Percentiles rank a stretch among this genome's conserved stretches.
phyloP scores from a whole-genome alignment of 1,140 invertebrate genomes.

The Schlechtendalia chinensis region DNA sequence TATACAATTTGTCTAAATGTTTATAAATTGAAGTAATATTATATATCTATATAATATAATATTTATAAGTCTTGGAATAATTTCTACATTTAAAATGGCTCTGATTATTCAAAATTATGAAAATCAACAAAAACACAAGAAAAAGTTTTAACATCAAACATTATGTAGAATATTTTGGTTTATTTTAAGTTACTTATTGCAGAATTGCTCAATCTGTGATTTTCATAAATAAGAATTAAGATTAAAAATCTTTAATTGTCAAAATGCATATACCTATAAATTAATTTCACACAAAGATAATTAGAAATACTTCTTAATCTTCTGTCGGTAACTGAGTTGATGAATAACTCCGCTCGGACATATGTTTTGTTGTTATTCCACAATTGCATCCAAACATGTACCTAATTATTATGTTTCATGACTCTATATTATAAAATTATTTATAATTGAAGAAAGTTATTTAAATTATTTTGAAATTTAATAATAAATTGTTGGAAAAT shows the following conservation, averaged over 20 bases:
- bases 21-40: neutral
- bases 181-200: neutral
- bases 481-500: neutral
- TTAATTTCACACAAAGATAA: neutral
- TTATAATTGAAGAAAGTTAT: no score
- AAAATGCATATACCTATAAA: neutral
- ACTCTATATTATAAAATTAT: no score
- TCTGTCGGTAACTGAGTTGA: no score
- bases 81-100: neutral
- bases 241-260: neutral
- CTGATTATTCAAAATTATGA: neutral
- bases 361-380: no score
- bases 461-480: neutral
- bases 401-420: no score
- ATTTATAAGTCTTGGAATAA: neutral
- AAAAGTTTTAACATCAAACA: neutral
- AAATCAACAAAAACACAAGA: neutral
- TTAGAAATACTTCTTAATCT: no score
- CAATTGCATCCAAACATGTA: no score
- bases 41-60: conserved; percentile 2
- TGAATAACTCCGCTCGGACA: no score
- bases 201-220: neutral
- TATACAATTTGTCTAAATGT: no score
- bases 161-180: neutral
- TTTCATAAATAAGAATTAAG: neutral